Percentiles rank a stretch among this genome's conserved stretches.
These are phyloP conservation scores for Drosophila funebris DNA, from an alignment of 1,140 invertebrate species.

Conservation along the genomic window DNA sequence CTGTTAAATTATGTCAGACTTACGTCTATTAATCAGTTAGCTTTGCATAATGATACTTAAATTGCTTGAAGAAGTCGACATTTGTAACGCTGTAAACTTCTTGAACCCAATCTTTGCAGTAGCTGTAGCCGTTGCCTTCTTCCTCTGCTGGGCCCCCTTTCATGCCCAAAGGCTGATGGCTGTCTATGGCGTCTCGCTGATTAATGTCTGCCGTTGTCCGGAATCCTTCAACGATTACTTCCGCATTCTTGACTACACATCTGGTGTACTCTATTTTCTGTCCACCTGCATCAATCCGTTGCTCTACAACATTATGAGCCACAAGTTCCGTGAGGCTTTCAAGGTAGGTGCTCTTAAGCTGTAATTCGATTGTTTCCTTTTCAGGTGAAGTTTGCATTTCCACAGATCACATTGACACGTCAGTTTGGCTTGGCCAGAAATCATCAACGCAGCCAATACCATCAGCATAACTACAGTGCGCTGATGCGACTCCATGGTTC, in stretches of 20 bases:
- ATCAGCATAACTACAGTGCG: slow-evolving; percentile 75
- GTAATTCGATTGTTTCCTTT: not conserved
- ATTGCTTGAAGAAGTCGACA: not conserved
- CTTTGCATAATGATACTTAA: not conserved
- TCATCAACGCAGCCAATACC: slow-evolving; percentile 61
- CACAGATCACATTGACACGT: slow-evolving; percentile 65
- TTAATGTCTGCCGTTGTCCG: slow-evolving; percentile 79
- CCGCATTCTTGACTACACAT: slow-evolving; percentile 87
- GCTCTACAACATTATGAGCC: slow-evolving; percentile 94
- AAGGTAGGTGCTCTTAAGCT: slow-evolving; percentile 85
- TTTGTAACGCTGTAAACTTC: slow-evolving; percentile 30
- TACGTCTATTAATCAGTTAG: slow-evolving; percentile 14
- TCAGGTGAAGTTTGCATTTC: not conserved
- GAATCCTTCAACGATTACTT: slow-evolving; percentile 85
- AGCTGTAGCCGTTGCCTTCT: slow-evolving; percentile 97
- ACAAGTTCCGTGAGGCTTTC: slow-evolving; percentile 93
- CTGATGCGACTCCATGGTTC: slow-evolving; percentile 67
- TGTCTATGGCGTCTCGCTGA: slow-evolving; percentile 86
- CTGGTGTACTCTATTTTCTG: slow-evolving; percentile 89
- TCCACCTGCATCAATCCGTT: slow-evolving; percentile 92
- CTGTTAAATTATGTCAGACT: not conserved
- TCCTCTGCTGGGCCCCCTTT: slow-evolving; percentile 97
- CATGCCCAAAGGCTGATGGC: slow-evolving; percentile 93
- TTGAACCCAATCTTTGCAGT: slow-evolving; percentile 86
- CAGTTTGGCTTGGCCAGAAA: slow-evolving; percentile 63